Percentiles rank a stretch among this genome's conserved stretches.
phyloP scores from a whole-genome alignment of 53 echinoderm and acorn worm species.

The Temnopleurus reevesii region DNA sequence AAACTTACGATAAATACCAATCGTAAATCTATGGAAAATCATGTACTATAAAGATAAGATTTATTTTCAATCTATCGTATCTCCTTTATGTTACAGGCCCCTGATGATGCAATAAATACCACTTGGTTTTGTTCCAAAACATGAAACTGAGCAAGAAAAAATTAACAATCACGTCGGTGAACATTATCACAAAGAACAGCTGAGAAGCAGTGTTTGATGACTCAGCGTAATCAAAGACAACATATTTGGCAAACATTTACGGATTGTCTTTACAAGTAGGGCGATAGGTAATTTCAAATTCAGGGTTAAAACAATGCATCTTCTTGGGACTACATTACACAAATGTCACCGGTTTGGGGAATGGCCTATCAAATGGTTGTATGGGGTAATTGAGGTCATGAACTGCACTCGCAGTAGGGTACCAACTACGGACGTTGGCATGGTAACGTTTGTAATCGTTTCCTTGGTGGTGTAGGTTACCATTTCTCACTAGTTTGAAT shows the following conservation, averaged over 20 bases:
- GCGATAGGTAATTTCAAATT: neutral
- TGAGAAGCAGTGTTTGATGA: neutral
- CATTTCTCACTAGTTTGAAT: too few relatives aligned
- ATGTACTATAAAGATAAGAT: too few relatives aligned
- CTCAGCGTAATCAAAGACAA: neutral
- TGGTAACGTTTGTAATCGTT: constrained; percentile 18
- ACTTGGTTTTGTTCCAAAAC: neutral
- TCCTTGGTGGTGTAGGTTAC: neutral
- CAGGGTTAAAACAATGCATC: constrained; percentile 6
- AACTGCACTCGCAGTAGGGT: neutral
- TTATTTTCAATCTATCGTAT: too few relatives aligned
- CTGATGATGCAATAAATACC: neutral
- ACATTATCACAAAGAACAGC: neutral
- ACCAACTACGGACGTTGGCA: neutral
- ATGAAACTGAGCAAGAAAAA: neutral
- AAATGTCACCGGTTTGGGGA: neutral
- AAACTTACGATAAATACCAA: too few relatives aligned
- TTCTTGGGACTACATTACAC: neutral
- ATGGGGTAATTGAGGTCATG: constrained; percentile 16
- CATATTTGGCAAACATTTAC: neutral
- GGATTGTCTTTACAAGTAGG: neutral
- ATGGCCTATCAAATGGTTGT: neutral
- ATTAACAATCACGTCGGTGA: too few relatives aligned
- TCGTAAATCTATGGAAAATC: too few relatives aligned
- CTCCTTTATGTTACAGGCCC: too few relatives aligned